Percentiles rank a stretch among this genome's conserved stretches.
These are phyloP conservation scores for Zoanthus solanderi DNA, from an alignment of 92 coral and sea anemone species.

Conservation along the genomic window DNA sequence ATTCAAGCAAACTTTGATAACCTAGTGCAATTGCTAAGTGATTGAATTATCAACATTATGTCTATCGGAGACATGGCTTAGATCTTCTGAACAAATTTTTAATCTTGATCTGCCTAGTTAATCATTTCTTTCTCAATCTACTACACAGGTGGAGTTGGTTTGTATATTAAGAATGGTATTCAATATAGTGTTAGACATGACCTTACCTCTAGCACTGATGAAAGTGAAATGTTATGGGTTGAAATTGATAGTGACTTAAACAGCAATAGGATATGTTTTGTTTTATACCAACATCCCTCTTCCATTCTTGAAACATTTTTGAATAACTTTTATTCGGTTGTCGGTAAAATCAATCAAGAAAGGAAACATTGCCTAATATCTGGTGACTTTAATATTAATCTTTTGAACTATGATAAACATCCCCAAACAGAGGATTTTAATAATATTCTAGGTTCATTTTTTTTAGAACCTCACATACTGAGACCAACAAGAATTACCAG, in stretches of 20 bases:
- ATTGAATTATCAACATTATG: conserved; percentile 52
- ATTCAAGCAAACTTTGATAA: conserved; percentile 28
- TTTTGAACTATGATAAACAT: conserved; percentile 7
- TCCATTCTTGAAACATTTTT: conserved; percentile 53
- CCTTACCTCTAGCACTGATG: not conserved
- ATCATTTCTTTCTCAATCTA: conserved; percentile 60
- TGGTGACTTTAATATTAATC: conserved; percentile 54
- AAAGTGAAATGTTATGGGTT: conserved; percentile 59
- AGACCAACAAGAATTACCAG: not conserved
- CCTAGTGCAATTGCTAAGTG: conserved; percentile 43
- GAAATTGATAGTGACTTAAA: conserved; percentile 51
- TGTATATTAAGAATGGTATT: conserved; percentile 49
- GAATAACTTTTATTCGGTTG: conserved; percentile 23
- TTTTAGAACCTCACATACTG: not conserved
- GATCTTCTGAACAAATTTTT: conserved; percentile 30
- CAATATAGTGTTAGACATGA: not conserved
- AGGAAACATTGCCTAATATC: conserved; percentile 45
- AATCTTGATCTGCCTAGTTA: conserved; percentile 58
- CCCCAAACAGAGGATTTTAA: conserved; percentile 1
- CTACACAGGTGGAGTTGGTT: conserved; percentile 70
- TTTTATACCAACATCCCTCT: conserved; percentile 63
- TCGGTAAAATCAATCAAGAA: conserved; percentile 50
- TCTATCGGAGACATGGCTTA: conserved; percentile 57
- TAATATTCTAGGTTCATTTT: conserved; percentile 3
- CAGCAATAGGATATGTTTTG: conserved; percentile 54